A percentile compares a stretch with the other conserved stretches of the same genome.
phyloP scores from a whole-genome alignment of 2,797 vertebrate species.

The Psittacula echo region DNA sequence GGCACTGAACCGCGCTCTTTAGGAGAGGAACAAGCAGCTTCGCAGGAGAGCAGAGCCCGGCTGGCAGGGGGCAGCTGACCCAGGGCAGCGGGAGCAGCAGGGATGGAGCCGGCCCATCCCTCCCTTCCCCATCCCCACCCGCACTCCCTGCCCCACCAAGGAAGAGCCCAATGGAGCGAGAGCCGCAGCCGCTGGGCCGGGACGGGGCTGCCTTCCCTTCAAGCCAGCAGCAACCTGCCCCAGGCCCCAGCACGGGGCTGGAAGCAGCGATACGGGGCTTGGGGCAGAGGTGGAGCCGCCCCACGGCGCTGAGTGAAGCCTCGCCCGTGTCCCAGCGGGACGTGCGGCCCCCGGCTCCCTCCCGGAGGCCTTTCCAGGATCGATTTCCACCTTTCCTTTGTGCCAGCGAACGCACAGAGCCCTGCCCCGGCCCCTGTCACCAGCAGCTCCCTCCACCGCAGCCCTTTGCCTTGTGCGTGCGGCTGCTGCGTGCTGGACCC shows the following conservation, averaged over 20 bases:
- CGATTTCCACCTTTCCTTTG: not conserved
- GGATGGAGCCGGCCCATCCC: accelerated
- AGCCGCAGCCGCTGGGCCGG: accelerated
- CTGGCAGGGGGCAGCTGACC: accelerated
- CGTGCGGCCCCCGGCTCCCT: not conserved
- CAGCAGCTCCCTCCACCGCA: accelerated
- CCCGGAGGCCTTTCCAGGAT: not conserved
- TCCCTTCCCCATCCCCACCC: not conserved
- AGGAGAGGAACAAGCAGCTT: not conserved
- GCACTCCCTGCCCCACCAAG: accelerated
- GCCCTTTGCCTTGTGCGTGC: not conserved
- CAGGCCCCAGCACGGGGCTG: not conserved
- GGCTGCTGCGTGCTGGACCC: not conserved
- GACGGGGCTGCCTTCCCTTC: not conserved
- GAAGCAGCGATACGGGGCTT: not conserved
- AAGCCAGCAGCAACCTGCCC: not conserved
- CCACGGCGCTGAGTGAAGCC: not conserved
- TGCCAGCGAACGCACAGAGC: not conserved
- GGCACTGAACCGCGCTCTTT: not conserved
- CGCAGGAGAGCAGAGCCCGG: accelerated
- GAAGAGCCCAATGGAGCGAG: not conserved
- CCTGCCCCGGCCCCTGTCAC: not conserved
- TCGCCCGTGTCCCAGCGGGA: not conserved
- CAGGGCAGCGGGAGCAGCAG: not conserved
- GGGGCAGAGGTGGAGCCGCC: not conserved